Base-by-base conservation (phyloP, 2,888 invertebrate species). In the Chloroclystis v-ata region DNA sequence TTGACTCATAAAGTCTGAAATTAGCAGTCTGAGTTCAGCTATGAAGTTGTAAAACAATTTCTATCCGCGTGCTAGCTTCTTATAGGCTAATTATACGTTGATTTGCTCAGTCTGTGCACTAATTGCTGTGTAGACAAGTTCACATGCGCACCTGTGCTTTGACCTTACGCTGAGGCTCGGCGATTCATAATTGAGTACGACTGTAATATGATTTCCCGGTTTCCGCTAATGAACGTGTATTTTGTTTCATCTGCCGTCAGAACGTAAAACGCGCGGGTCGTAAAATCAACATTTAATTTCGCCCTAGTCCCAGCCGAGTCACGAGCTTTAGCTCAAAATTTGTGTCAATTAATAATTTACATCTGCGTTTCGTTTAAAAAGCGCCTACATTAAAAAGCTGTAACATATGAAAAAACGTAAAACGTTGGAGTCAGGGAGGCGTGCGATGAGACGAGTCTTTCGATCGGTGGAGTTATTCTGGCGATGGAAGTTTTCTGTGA, bases 151-250 rank as follows among this genome's bases (percentile, higher is more conserved):
- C 52, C 56, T 52, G 41, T 26, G 41, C 5, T 48, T 70, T 63
- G 59, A 69, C 65, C 65, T 63, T 60, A 61, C 67, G 63, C 64
- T 66, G 67, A 63, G 61, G 60, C 63, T 59, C 65, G 64, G 64
- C 69, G 74, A 78, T 76, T 75, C 68, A 82, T 82, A 82, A 80
- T 79, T 79, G 80, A 80, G 75, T 74, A 68, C 75, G 70, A 67
- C 71, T 71, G 75, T 80, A 82, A 83, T 82, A 78, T 79, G 75
- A 83, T 83, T 82, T 81, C 70, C 72, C 67, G 69, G 72, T 73
- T 68, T 70, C 72, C 78, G 71, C 80, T 83, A 84, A 84, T 82
- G 83, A 85, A 83, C 78, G 78, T 81, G 75, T 81, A 85, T 83
- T 84, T 85, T 82, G 82, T 83, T 83, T 82, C 82, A 76, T 81